Evolutionary conservation across 2,797 vertebrate genomes (phyloP).

Genomic region (Pseudochirops corinnae): DNA sequence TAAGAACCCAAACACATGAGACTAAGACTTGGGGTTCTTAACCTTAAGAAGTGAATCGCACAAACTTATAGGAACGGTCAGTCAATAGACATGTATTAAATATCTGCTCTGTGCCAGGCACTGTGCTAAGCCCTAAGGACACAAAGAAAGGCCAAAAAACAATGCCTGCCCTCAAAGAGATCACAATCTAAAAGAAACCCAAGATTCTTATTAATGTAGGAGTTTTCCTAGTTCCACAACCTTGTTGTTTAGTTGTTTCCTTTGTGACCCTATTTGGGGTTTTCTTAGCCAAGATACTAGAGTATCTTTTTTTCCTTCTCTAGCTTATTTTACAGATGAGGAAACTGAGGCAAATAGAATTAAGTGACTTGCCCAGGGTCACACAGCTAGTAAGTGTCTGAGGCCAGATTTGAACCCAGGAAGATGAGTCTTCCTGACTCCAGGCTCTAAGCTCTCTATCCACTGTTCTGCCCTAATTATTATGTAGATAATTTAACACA

Average conservation of each 20-base stretch:
- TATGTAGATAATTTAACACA: background rate
- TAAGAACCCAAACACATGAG: background rate
- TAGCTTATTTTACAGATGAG: background rate
- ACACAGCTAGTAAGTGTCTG: background rate
- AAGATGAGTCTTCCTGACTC: background rate
- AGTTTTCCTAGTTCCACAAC: background rate
- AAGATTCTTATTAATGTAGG: background rate
- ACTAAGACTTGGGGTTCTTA: background rate
- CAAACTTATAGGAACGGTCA: background rate
- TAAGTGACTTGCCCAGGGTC: background rate
- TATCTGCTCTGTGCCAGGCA: background rate
- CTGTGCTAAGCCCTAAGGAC: background rate
- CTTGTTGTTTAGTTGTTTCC: background rate
- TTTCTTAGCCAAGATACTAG: background rate
- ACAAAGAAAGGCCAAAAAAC: background rate
- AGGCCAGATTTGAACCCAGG: background rate
- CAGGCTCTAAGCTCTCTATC: background rate
- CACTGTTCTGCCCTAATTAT: background rate
- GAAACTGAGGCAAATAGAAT: background rate
- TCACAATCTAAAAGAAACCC: background rate
- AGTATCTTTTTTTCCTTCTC: background rate
- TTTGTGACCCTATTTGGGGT: background rate
- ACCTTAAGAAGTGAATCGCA: background rate
- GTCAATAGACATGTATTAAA: background rate
- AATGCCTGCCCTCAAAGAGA: background rate